These are phyloP conservation scores for Bubalus kerabau DNA, from an alignment of 2,113 vertebrate genomes.

Conservation along the genomic window DNA sequence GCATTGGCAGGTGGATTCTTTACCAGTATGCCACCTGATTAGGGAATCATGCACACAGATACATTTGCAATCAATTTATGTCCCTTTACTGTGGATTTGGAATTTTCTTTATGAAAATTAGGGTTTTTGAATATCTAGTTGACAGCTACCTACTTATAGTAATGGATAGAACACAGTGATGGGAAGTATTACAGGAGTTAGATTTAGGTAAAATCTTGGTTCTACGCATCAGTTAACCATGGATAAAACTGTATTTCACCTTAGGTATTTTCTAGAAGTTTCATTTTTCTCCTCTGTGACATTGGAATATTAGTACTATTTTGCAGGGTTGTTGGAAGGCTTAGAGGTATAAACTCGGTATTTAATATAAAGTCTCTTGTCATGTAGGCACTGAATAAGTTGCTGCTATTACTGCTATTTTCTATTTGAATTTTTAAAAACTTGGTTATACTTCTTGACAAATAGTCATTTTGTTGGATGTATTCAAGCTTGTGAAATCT, in stretches of 20 bases:
- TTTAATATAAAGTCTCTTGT: not conserved
- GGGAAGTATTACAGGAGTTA: not conserved
- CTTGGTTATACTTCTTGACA: not conserved
- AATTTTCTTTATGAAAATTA: not conserved
- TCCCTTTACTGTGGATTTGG: not conserved
- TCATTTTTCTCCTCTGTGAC: not conserved
- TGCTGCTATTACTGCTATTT: not conserved
- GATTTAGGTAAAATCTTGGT: not conserved
- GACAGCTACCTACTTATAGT: not conserved
- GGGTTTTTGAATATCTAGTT: not conserved
- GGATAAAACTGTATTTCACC: not conserved
- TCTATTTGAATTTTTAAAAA: not conserved
- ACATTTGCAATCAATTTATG: not conserved
- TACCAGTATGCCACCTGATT: not conserved
- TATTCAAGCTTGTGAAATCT: not conserved
- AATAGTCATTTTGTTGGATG: not conserved
- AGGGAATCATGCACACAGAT: not conserved
- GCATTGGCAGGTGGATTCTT: not conserved
- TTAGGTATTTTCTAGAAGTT: not conserved
- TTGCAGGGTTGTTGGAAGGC: not conserved
- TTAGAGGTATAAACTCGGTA: not conserved
- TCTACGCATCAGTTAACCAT: not conserved
- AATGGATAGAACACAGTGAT: not conserved
- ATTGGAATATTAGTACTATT: not conserved
- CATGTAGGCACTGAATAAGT: not conserved